Evolutionary conservation across 2,888 invertebrate species (phyloP).

Genomic region (Plebejus argus): DNA sequence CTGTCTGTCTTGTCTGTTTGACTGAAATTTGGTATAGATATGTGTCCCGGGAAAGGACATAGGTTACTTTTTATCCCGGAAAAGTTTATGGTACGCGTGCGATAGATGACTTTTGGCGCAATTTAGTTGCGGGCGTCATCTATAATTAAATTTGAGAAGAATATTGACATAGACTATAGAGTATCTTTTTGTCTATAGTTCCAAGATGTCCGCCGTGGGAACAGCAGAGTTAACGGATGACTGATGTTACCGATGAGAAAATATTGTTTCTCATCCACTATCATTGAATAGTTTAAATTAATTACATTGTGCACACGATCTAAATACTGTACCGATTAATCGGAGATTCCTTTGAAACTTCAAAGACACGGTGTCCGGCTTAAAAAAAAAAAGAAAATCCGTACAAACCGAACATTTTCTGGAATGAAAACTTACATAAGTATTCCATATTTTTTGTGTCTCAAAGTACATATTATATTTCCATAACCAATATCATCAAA

Average conservation of each 20-base stretch:
- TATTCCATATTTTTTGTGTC: no score
- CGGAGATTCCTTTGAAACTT: neutral
- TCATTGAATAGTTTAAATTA: slow-evolving; percentile 28
- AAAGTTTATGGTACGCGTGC: no score
- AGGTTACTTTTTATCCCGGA: no score
- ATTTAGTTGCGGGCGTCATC: no score
- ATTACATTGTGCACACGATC: neutral
- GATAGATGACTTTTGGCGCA: no score
- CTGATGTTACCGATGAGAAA: slow-evolving; percentile 72
- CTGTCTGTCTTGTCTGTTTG: no score
- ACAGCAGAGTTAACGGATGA: slow-evolving; percentile 58
- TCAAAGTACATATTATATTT: no score
- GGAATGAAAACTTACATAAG: no score
- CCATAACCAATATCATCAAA: no score
- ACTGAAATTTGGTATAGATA: no score
- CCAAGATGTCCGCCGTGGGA: slow-evolving; percentile 15
- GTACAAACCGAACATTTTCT: neutral
- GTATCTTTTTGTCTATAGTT: neutral
- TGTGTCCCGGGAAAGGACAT: no score
- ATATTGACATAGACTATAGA: neutral
- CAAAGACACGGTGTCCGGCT: neutral
- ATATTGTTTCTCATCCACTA: slow-evolving; percentile 35
- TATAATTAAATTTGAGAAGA: neutral
- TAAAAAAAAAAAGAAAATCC: neutral
- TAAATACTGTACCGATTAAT: neutral